Percentiles rank a stretch among this genome's conserved stretches.
Evolutionary conservation across 2,113 vertebrate species (phyloP).

Genomic region (Helogale parvula): DNA sequence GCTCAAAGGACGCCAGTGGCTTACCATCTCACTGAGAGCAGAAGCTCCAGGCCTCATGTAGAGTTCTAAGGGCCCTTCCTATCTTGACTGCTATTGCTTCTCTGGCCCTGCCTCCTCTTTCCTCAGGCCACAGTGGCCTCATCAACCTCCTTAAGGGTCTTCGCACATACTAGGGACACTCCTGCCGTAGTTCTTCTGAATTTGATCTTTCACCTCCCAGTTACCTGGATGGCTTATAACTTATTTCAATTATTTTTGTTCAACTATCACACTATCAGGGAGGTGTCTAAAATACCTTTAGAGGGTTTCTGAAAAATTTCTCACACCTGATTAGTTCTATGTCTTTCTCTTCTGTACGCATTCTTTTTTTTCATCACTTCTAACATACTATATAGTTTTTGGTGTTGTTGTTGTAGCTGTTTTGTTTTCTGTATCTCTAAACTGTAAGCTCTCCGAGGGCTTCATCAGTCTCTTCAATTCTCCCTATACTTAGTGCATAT

Average conservation of each 20-base stretch:
- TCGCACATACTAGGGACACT: not conserved
- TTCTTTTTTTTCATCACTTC: not conserved
- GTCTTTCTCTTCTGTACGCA: not conserved
- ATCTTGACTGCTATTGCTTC: not conserved
- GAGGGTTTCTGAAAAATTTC: not conserved
- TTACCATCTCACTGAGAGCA: not conserved
- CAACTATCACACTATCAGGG: not conserved
- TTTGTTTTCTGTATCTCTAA: not conserved
- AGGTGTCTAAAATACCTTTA: not conserved
- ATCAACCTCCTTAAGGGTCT: not conserved
- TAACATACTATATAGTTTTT: not conserved
- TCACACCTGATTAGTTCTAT: not conserved
- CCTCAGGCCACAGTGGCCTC: not conserved
- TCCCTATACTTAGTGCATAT: not conserved
- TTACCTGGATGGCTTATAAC: not conserved
- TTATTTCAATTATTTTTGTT: not conserved
- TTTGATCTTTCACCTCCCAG: not conserved
- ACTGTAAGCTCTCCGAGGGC: not conserved
- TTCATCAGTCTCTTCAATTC: not conserved
- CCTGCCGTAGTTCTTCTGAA: not conserved
- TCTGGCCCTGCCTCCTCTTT: fast-evolving
- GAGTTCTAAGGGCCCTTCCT: not conserved
- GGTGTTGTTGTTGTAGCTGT: not conserved
- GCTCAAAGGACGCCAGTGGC: not conserved
- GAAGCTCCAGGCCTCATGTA: not conserved